phyloP scores from a whole-genome alignment of 1,140 invertebrate genomes.

The Drosophila micromelanica region DNA sequence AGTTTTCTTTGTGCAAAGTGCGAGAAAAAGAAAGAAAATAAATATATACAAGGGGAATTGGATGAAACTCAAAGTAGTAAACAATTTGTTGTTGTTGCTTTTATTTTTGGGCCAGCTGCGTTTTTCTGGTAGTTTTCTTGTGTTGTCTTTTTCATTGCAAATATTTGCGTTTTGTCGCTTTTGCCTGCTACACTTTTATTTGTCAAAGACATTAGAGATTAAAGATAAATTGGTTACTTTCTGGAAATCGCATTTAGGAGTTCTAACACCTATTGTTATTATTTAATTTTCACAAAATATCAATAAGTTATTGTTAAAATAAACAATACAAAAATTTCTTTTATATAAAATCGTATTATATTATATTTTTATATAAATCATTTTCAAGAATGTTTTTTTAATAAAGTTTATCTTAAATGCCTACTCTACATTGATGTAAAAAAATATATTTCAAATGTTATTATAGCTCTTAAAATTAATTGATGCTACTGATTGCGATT shows the following conservation, averaged over 20 bases:
- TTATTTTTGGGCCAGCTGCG: conserved; percentile 8
- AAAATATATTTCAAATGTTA: no score
- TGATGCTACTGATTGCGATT: no score
- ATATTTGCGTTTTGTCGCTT: conserved; percentile 42
- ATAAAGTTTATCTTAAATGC: no score
- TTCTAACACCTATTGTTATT: not conserved
- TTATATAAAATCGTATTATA: no score
- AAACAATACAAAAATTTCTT: not conserved
- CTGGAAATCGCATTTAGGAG: conserved; percentile 3
- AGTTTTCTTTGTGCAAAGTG: conserved; percentile 43
- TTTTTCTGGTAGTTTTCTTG: conserved; percentile 16
- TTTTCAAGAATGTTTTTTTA: no score
- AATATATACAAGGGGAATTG: conserved; percentile 24
- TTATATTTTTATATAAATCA: no score
- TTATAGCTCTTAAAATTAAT: no score
- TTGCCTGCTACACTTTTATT: conserved; percentile 16
- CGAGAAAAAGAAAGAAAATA: conserved; percentile 19
- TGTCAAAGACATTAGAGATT: conserved; percentile 31
- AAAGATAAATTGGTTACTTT: not conserved
- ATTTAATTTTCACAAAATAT: not conserved
- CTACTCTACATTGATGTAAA: no score
- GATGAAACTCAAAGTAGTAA: conserved; percentile 44
- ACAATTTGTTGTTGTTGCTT: conserved; percentile 41
- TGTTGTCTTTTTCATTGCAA: conserved; percentile 29
- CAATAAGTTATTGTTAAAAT: not conserved